Percentiles rank a stretch among this genome's conserved stretches.
phyloP scores from a whole-genome alignment of 2,797 vertebrate species.

The Pyrocephalus nanus region DNA sequence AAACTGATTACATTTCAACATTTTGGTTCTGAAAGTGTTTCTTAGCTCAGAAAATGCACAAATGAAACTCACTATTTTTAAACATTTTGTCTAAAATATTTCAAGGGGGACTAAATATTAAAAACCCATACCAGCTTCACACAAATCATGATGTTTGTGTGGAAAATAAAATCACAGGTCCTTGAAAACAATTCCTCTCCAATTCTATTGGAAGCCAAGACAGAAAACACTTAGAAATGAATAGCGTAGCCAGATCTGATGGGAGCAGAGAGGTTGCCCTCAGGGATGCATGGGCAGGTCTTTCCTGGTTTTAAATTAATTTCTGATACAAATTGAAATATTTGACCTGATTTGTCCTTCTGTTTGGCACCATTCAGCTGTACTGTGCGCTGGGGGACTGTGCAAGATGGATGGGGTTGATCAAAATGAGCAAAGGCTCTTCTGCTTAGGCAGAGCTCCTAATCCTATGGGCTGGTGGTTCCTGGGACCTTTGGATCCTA shows the following conservation, averaged over 20 bases:
- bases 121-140: neutral
- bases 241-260: neutral
- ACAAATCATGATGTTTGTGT: neutral
- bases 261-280: neutral
- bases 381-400: neutral
- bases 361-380: neutral
- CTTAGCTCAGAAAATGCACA: neutral
- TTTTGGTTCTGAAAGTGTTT: neutral
- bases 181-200: neutral
- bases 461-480: neutral
- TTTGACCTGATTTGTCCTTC: neutral
- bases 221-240: neutral
- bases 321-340: slow-evolving; percentile 37
- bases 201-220: neutral
- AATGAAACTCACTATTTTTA: neutral
- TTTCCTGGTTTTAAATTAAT: neutral
- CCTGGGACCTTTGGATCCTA: neutral
- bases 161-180: neutral
- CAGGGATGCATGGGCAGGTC: neutral
- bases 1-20: neutral
- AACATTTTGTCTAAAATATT: neutral
- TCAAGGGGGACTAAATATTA: neutral
- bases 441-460: neutral
- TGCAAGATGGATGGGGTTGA: neutral
- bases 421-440: neutral